Evolutionary conservation across 2,113 vertebrate species (phyloP).

Genomic region (Sitta europaea): DNA sequence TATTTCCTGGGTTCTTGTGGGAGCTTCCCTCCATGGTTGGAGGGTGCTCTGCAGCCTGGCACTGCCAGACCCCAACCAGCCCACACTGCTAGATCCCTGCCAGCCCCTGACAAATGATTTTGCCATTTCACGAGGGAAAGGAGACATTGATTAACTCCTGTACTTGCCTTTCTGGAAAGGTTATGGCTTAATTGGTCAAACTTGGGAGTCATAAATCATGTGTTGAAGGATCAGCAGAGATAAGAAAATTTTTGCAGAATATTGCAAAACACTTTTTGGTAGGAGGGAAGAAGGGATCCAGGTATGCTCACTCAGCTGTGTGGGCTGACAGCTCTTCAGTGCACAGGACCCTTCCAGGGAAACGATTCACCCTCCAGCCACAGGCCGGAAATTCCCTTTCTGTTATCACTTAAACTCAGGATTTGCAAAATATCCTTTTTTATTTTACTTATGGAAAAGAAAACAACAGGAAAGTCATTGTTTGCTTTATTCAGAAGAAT

Average conservation of each 20-base stretch:
- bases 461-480: slow-evolving; percentile 17
- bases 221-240: neutral
- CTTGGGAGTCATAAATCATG: neutral
- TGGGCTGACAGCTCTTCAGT: neutral
- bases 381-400: neutral
- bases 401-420: neutral
- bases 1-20: neutral
- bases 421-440: neutral
- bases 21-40: neutral
- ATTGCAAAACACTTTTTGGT: neutral
- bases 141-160: slow-evolving; percentile 17
- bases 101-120: neutral
- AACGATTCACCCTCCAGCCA: neutral
- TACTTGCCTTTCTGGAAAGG: slow-evolving; percentile 28
- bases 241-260: neutral
- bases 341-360: neutral
- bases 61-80: neutral
- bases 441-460: neutral
- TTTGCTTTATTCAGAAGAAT: neutral
- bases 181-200: slow-evolving; percentile 33
- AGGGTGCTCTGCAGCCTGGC: neutral
- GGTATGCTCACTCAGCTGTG: neutral
- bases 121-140: neutral
- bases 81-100: neutral
- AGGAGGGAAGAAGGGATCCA: neutral